Percentiles rank a stretch among this genome's conserved stretches.
Evolutionary conservation across 2,888 invertebrate species (phyloP).

Genomic region (Lasioglossum zephyrum): DNA sequence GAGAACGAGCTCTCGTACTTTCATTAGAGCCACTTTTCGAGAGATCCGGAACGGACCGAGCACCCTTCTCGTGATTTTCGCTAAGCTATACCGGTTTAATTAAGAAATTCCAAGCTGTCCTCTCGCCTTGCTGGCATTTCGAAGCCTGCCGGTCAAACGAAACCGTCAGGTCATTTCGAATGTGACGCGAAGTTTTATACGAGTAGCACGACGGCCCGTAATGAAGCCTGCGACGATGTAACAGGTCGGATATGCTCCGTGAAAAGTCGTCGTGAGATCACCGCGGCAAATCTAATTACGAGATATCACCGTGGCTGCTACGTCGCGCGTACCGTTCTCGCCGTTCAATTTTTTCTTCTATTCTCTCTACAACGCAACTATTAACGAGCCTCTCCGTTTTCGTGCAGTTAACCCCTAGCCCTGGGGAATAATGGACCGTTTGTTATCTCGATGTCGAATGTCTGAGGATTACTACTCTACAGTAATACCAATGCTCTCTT

Average conservation of each 20-base stretch:
- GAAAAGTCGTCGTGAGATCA: neutral
- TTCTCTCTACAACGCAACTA: neutral
- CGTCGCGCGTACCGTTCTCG: neutral
- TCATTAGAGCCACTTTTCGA: constrained; percentile 10
- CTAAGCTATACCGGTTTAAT: constrained; percentile 50
- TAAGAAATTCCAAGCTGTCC: constrained; percentile 59
- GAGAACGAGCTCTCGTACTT: neutral
- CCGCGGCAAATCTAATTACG: neutral
- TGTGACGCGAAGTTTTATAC: neutral
- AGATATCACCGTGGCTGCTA: neutral
- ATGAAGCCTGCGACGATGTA: neutral
- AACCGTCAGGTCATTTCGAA: neutral
- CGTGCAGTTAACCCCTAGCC: neutral
- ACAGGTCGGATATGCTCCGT: neutral
- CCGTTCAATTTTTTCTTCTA: neutral
- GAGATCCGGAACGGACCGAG: constrained; percentile 8
- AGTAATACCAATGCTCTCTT: neutral
- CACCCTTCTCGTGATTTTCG: constrained; percentile 20
- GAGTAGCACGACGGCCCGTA: neutral
- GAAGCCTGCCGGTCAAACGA: constrained; percentile 11
- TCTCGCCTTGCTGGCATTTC: constrained; percentile 22
- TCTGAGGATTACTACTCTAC: neutral
- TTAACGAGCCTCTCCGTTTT: neutral
- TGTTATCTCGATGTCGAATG: neutral
- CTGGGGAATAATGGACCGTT: neutral